These are phyloP conservation scores for Rissa tridactyla DNA, from an alignment of 2,113 vertebrate genomes.

Conservation along the genomic window DNA sequence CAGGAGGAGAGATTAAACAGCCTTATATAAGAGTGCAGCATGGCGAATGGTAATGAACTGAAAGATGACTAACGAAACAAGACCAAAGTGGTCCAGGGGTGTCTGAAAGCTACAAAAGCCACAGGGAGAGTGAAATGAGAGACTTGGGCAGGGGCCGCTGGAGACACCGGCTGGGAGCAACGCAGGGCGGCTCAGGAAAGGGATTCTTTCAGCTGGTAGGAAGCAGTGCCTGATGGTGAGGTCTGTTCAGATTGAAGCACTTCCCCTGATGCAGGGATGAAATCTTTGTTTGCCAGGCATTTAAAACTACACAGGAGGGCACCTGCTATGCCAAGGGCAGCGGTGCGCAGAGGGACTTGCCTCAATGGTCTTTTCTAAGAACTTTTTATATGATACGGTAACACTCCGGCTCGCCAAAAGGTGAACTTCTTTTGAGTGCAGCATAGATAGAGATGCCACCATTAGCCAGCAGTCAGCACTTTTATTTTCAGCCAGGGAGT, in stretches of 20 bases:
- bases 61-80: neutral
- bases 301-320: neutral
- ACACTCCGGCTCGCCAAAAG: neutral
- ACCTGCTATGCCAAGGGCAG: neutral
- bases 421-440: neutral
- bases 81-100: neutral
- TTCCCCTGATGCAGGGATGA: neutral
- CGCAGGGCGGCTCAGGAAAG: fast-evolving
- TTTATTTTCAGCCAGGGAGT: slow-evolving; percentile 59
- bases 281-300: neutral
- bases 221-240: fast-evolving
- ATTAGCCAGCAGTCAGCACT: slow-evolving; percentile 41
- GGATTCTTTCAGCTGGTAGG: neutral
- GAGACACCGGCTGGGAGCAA: fast-evolving
- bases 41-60: neutral
- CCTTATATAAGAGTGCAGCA: fast-evolving
- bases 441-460: neutral
- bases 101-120: neutral
- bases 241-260: neutral
- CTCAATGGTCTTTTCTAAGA: neutral
- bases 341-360: fast-evolving
- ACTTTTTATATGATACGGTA: fast-evolving
- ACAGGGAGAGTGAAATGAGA: neutral
- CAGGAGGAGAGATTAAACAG: neutral
- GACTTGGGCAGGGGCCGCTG: neutral